phyloP scores from a whole-genome alignment of 2,113 vertebrate genomes.

The Spilogale gracilis region DNA sequence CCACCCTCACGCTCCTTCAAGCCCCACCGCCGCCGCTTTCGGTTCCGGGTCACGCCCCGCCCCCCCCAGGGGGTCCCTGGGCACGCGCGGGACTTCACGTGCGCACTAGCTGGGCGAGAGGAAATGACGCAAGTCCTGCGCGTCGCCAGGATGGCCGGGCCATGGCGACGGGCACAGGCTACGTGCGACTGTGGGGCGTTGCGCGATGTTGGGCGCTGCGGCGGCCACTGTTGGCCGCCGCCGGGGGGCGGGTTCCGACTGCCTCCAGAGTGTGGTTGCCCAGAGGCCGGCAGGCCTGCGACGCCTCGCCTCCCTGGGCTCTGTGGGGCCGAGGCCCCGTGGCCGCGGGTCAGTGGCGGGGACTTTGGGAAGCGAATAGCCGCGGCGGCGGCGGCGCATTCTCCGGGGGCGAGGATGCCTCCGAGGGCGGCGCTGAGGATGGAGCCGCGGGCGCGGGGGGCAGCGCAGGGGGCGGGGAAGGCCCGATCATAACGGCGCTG shows the following conservation, averaged over 20 bases:
- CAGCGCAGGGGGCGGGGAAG: constrained; percentile 78
- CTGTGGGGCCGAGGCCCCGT: constrained; percentile 64
- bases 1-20: no score
- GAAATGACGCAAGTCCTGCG: constrained; percentile 38
- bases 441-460: constrained; percentile 69
- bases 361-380: constrained; percentile 78
- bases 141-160: constrained; percentile 72
- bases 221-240: constrained; percentile 64
- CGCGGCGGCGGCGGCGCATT: constrained; percentile 88
- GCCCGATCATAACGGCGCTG: constrained; percentile 94
- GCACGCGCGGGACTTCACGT: neutral
- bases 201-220: constrained; percentile 70
- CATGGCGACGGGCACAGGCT: constrained; percentile 79
- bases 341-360: constrained; percentile 47
- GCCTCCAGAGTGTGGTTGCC: constrained; percentile 18
- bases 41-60: neutral
- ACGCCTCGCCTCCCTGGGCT: constrained; percentile 45
- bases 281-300: constrained; percentile 27
- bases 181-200: constrained; percentile 75
- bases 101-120: neutral
- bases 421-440: constrained; percentile 87
- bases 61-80: fast-evolving
- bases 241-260: neutral
- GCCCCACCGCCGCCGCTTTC: neutral
- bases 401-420: constrained; percentile 88